Base-by-base conservation (phyloP, 2,797 vertebrate genomes). In the Antrozous pallidus region DNA sequence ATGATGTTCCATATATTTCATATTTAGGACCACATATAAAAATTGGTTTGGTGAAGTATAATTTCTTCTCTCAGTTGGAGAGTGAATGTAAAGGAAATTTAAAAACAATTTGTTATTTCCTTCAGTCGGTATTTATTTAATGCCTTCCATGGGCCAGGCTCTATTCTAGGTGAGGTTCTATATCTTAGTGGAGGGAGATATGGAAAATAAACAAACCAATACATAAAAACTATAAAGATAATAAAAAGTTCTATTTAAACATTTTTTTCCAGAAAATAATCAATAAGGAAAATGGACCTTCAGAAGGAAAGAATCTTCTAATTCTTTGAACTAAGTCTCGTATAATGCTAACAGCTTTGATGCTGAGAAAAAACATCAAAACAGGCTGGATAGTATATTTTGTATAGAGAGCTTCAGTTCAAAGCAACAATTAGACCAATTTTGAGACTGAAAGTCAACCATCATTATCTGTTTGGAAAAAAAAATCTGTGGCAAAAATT, bases 201-300 rank as follows among this genome's bases (percentile, higher is more conserved):
- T 9, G 24, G 31, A 71, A 92, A 75, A n/a, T 31, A 54, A 65
- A 82, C 8, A 67, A 82, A 47, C n/a, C 17, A 88, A 91, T 56
- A 69, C 63, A 73, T 6, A 82, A 31, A 51, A 70, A 24, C 6
- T 79, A 45, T 11, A 42, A 1, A 65, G n/a, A 65, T 54, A 85
- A 80, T 28, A 38, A 88, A 22, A 49, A 38, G 49, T 54, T 49
- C 17, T 80, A 74, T 13, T 67, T 75, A 63, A 54, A 79, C 67
- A 77, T 77, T 1, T 33, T 80, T 77, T 78, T 38, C 73, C 67
- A 67, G 85, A 71, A 94, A 93, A 88, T 47, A 91, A 70, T 33
- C 74, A 49, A 54, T 42, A 78, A 71, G 24, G 22, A 51, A 71
- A 81, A 40, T 33, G 17, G 42, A 56, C 69, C 49, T 54, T 85